Evolutionary conservation across 1,140 invertebrate genomes (phyloP), one percentile per base, ranked within the genome.

Genomic region (Planococcus citri): DNA sequence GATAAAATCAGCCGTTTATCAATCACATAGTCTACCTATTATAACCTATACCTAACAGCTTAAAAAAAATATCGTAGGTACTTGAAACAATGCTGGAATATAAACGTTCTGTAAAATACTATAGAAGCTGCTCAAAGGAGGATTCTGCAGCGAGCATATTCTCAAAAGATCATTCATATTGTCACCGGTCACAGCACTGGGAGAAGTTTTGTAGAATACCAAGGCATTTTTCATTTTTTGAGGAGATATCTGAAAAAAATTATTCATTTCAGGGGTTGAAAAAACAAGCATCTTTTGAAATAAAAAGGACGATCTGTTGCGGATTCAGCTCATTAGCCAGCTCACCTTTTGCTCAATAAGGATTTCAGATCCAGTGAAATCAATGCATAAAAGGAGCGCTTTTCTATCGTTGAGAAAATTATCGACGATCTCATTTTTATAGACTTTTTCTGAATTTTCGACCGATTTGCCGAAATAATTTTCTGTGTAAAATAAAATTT

Each of bases 141-240:
- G 84, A 69, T 83, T 82, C 4, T 83, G 70, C 78, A 85, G 82
- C 1, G 83, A 82, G 0, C 81, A 82, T 0, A 84, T 78, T 72
- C 81, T 79, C 22, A 85, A 75, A 72, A 80, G 80, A 4, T 74
- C 76, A 70, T 81, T 77, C 3, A 84, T 72, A 72, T 84, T 85
- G 64, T 82, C 80, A 20, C 78, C 78, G 6, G 83, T 84, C 27
- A 85, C 81, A 1, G 79, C 77, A 38, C 82, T 80, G 21, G 82
- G 81, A 22, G 76, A 74, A 4, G 79, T 74, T 75, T 85, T 85
- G 75, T 83, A 84, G 74, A 84, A 85, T 0, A 85, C 79, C 68
- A 85, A 68, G 1, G 68, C 37, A n/a, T 27, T 21, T 64, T 70
- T 33, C 60, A 17, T 25, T 25, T 27, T 64, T 25, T 25, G 21